Evolutionary conservation across 2,888 invertebrate genomes (phyloP).

Genomic region (Marasmarcha lunaedactyla): DNA sequence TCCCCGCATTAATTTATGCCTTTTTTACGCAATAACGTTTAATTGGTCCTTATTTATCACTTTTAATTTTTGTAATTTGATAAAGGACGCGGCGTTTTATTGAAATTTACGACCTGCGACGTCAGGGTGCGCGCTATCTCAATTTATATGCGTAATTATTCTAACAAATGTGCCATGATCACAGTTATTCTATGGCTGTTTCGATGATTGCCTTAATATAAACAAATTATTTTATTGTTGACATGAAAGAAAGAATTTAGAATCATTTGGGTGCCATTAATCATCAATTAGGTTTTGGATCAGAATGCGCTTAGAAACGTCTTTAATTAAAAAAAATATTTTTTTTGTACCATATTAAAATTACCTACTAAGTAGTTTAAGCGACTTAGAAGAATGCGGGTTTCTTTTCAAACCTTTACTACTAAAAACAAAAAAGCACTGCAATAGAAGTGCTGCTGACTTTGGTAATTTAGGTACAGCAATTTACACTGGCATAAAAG

Average conservation of each 20-base stretch:
- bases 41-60: constrained; percentile 68
- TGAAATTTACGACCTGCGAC: constrained; percentile 50
- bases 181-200: constrained; percentile 17
- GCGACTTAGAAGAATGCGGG: too few relatives aligned
- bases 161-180: constrained; percentile 43
- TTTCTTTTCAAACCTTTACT: too few relatives aligned
- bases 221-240: not conserved
- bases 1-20: constrained; percentile 61
- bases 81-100: constrained; percentile 47
- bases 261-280: too few relatives aligned
- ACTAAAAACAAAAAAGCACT: too few relatives aligned
- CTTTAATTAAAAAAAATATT: too few relatives aligned
- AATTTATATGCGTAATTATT: constrained; percentile 55
- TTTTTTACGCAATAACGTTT: constrained; percentile 69
- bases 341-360: too few relatives aligned
- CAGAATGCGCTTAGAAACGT: too few relatives aligned
- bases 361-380: too few relatives aligned
- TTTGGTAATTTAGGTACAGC: too few relatives aligned
- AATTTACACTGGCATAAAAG: too few relatives aligned
- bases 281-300: too few relatives aligned
- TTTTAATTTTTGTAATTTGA: constrained; percentile 70
- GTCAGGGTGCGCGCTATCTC: constrained; percentile 34
- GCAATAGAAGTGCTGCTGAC: too few relatives aligned
- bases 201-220: constrained; percentile 10
- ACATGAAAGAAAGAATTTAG: not conserved